These are phyloP conservation scores for Nematostella vectensis DNA, from an alignment of 92 coral and sea anemone genomes.

Conservation along the genomic window DNA sequence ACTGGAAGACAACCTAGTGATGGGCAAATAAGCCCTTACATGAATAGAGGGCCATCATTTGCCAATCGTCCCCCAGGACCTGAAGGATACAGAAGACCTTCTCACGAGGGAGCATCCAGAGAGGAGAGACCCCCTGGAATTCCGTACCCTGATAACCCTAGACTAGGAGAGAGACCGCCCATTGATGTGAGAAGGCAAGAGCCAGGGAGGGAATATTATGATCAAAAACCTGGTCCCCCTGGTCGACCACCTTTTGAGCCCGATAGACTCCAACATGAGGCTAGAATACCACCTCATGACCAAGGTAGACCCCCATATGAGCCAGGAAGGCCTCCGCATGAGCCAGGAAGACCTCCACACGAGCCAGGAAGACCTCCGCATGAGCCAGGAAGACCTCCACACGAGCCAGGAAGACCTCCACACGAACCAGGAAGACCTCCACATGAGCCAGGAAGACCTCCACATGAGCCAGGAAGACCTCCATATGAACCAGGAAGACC, in stretches of 20 bases:
- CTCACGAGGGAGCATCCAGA: conserved; percentile 10
- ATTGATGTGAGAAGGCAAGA: too few relatives aligned
- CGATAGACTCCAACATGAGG: too few relatives aligned
- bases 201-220: too few relatives aligned
- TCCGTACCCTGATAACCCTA: conserved; percentile 2
- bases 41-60: conserved; percentile 4
- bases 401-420: conserved; percentile 3
- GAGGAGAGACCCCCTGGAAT: conserved; percentile 12
- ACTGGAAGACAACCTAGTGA: conserved; percentile 5
- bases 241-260: too few relatives aligned
- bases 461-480: neutral
- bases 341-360: neutral
- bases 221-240: conserved; percentile 8
- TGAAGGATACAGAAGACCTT: conserved; percentile 9
- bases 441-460: neutral
- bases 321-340: neutral
- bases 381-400: neutral
- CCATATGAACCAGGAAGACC: too few relatives aligned
- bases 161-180: conserved; percentile 14
- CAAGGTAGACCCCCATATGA: conserved; percentile 3
- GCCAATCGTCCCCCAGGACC: neutral
- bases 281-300: too few relatives aligned
- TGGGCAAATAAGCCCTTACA: conserved; percentile 8
- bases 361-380: too few relatives aligned
- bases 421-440: conserved; percentile 6